These are phyloP conservation scores for Onychomys torridus DNA, from an alignment of 2,797 vertebrate genomes.

Conservation along the genomic window DNA sequence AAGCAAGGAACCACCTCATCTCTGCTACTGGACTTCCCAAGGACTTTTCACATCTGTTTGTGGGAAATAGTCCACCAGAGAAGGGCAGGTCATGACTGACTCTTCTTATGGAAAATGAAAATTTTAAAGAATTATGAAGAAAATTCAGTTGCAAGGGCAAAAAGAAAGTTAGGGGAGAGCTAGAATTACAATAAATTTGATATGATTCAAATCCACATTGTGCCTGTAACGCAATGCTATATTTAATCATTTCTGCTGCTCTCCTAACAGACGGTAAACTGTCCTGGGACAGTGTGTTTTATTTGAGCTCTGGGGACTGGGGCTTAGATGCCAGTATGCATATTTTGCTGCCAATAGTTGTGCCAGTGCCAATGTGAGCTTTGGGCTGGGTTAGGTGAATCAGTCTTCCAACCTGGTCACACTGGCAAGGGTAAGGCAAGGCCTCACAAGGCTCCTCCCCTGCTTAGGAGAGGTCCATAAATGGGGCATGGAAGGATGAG, in stretches of 20 bases:
- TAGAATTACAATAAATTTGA: background rate
- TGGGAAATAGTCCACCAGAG: background rate
- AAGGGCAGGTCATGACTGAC: background rate
- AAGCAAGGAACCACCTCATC: background rate
- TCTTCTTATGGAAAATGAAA: constrained; percentile 10
- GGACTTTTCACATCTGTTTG: background rate
- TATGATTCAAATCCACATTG: constrained; percentile 23
- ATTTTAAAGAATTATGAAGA: constrained; percentile 33
- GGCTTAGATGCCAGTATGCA: background rate
- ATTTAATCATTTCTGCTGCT: background rate
- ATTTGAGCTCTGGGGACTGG: background rate
- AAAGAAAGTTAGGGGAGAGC: background rate
- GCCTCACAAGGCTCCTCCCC: background rate
- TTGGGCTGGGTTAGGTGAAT: constrained; percentile 35
- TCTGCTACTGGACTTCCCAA: background rate
- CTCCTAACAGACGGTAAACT: background rate
- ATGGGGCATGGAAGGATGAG: background rate
- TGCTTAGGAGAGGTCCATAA: background rate
- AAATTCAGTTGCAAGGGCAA: constrained; percentile 40
- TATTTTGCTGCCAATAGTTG: background rate
- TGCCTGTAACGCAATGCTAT: background rate
- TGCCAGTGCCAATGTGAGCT: constrained; percentile 12
- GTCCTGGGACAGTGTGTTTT: background rate
- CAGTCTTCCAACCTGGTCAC: background rate
- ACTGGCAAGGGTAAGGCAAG: background rate